Percentiles rank a stretch among this genome's conserved stretches.
These are phyloP conservation scores for Colius striatus DNA, from an alignment of 2,113 vertebrate species.

Conservation along the genomic window DNA sequence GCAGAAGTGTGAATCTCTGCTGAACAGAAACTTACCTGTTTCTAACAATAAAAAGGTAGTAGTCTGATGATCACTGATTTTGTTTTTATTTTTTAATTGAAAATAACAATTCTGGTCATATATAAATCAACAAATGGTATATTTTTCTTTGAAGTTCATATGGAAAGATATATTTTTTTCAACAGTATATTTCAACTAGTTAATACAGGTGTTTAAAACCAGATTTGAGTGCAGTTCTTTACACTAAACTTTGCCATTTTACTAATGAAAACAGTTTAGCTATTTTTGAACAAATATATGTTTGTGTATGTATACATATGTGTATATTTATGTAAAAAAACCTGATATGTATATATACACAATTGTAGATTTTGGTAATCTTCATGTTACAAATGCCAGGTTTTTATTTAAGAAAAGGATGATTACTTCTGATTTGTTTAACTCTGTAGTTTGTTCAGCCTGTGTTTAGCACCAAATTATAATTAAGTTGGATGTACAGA, in stretches of 20 bases:
- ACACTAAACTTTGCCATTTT: neutral
- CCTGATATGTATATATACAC: neutral
- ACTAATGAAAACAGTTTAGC: neutral
- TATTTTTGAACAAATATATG: rapidly evolving
- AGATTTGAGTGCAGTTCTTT: neutral
- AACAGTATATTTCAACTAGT: neutral
- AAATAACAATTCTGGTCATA: neutral
- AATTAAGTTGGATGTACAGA: neutral
- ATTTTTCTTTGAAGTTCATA: neutral
- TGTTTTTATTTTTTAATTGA: neutral
- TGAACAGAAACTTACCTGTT: neutral
- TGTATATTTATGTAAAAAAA: neutral
- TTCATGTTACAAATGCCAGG: neutral
- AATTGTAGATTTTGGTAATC: neutral
- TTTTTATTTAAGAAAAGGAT: neutral
- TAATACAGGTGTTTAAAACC: neutral
- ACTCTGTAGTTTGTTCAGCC: neutral
- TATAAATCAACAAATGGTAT: neutral
- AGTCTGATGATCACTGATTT: neutral
- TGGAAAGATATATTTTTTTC: neutral
- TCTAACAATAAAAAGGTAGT: neutral
- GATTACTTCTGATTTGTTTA: neutral
- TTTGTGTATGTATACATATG: neutral
- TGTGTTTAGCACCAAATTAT: neutral
- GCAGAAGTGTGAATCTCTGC: neutral